phyloP scores from a whole-genome alignment of 2,797 vertebrate genomes.

The Fundulus diaphanus region DNA sequence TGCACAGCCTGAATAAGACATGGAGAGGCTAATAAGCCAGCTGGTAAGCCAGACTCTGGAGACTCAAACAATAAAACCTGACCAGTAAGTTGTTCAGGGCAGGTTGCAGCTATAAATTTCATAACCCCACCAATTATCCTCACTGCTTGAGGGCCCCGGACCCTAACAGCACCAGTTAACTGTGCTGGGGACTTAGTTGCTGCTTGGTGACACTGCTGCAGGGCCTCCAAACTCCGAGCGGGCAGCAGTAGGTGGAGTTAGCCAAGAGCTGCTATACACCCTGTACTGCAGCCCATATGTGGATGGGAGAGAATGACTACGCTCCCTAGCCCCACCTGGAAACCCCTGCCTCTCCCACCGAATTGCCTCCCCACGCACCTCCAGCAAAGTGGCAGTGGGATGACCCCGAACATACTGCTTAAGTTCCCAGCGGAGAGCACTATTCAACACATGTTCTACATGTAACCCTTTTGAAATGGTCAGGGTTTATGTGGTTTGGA shows the following conservation, averaged over 20 bases:
- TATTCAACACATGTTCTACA: background rate
- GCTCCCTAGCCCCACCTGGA: no score
- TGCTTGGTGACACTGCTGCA: background rate
- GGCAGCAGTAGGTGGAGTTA: no score
- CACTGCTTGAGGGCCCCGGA: background rate
- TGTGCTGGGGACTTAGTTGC: background rate
- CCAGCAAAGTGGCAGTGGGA: background rate
- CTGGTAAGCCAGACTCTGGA: background rate
- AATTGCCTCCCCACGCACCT: background rate
- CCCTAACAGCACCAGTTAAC: background rate
- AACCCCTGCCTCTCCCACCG: no score
- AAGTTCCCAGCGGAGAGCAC: background rate
- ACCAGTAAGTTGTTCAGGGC: no score
- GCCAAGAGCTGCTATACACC: background rate
- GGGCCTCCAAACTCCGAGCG: background rate
- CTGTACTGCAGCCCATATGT: no score
- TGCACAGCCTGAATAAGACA: no score
- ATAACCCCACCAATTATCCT: background rate
- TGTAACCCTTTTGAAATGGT: no score
- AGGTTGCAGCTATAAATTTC: background rate
- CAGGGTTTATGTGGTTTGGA: no score
- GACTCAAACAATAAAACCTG: slow-evolving; percentile 1
- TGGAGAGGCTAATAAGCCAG: no score
- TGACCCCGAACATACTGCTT: background rate
- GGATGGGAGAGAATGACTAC: no score